phyloP scores from a whole-genome alignment of 2,797 vertebrate genomes.

The Tapera naevia region DNA sequence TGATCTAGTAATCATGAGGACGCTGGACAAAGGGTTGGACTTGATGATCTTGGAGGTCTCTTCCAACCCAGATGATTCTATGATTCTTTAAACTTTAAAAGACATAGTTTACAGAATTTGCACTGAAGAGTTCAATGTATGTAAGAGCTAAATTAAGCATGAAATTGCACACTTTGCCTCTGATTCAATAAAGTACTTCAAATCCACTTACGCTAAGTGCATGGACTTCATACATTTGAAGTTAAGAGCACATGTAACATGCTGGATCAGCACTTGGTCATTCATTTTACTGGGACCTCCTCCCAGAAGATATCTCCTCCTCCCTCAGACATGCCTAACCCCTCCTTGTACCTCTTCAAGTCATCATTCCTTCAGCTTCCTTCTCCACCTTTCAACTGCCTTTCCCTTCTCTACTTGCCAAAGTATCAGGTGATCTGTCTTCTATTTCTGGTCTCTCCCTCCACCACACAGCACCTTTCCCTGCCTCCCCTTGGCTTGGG shows the following conservation, averaged over 20 bases:
- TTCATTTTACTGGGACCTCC: neutral
- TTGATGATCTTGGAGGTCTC: too few species aligned
- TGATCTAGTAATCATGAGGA: too few species aligned
- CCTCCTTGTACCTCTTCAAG: neutral
- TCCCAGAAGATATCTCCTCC: neutral
- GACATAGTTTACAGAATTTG: neutral
- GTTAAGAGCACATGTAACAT: neutral
- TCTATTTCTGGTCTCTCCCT: neutral
- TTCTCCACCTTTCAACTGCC: neutral
- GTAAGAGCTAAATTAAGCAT: neutral
- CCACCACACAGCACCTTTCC: neutral
- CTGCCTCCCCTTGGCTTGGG: too few species aligned
- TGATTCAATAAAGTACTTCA: neutral
- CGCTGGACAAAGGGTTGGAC: too few species aligned
- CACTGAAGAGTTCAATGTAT: neutral
- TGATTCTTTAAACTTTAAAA: neutral
- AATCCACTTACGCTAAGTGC: neutral
- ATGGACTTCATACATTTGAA: neutral
- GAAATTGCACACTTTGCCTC: neutral
- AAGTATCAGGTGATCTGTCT: neutral
- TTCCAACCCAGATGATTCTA: too few species aligned
- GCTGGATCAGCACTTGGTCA: constrained; percentile 14
- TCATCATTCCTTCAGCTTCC: neutral
- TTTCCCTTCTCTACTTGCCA: neutral
- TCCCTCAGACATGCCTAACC: neutral